Conservation (phyloP, 2,888 invertebrate genomes). For the Tolmerus cingulatus region DNA sequence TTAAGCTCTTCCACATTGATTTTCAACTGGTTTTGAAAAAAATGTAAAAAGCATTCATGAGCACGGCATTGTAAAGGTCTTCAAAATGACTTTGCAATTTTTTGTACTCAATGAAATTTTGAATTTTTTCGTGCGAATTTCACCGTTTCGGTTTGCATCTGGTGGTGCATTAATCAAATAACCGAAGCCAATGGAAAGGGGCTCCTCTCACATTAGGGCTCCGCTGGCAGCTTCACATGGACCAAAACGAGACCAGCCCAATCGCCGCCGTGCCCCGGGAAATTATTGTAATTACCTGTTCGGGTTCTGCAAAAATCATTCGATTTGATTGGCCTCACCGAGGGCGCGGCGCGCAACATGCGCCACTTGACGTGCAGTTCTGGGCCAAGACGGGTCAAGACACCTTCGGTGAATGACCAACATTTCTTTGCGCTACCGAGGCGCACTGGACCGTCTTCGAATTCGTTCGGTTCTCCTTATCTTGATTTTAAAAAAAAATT, state of each 20-base stretch:
- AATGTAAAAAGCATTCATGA: background rate
- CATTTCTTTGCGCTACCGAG: background rate
- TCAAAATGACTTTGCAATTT: background rate
- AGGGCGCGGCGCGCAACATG: background rate
- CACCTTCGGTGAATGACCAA: conserved; percentile 1
- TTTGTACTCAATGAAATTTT: background rate
- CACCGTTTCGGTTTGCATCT: background rate
- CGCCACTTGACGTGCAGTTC: background rate
- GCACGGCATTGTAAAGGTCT: background rate
- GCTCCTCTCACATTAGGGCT: background rate
- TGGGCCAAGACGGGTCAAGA: background rate
- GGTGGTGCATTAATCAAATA: background rate
- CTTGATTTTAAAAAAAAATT: background rate
- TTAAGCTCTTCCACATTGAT: background rate
- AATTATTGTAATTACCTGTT: conserved; percentile 30
- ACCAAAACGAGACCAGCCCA: background rate
- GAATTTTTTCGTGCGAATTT: background rate
- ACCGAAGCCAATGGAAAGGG: background rate
- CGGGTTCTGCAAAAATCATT: conserved; percentile 39
- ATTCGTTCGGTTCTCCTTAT: background rate
- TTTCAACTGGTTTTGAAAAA: background rate
- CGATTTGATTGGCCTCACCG: conserved; percentile 43
- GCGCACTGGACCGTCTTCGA: background rate
- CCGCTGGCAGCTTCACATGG: background rate
- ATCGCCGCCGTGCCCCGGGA: background rate